Percentiles rank a stretch among this genome's conserved stretches.
Conservation (phyloP, 2,113 vertebrate genomes). For the Dipodomys ordii region DNA sequence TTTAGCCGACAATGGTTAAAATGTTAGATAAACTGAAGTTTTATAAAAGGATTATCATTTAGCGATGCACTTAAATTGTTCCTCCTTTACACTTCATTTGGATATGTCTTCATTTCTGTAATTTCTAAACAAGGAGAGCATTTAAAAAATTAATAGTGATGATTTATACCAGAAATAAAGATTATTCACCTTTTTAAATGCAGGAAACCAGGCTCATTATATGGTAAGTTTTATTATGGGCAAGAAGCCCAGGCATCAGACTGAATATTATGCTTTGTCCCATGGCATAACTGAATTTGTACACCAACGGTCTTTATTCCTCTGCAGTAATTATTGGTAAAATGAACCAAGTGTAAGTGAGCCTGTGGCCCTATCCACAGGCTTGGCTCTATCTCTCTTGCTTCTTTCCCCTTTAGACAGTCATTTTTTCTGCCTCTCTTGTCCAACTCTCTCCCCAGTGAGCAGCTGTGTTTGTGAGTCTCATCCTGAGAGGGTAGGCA, state of each 20-base stretch:
- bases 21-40: constrained; percentile 58
- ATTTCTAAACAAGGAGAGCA: constrained; percentile 57
- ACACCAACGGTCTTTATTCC: constrained; percentile 58
- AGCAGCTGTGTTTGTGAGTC: constrained; percentile 63
- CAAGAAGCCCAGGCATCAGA: constrained; percentile 66
- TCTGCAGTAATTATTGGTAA: constrained; percentile 72
- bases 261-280: constrained; percentile 64
- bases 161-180: constrained; percentile 73
- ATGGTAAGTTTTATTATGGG: constrained; percentile 61
- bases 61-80: constrained; percentile 54
- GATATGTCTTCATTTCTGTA: constrained; percentile 48
- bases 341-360: constrained; percentile 62
- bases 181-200: constrained; percentile 68
- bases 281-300: constrained; percentile 62
- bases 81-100: constrained; percentile 54
- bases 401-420: constrained; percentile 34
- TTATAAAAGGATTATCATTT: constrained; percentile 51
- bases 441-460: constrained; percentile 39
- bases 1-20: constrained; percentile 2
- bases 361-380: neutral
- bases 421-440: constrained; percentile 58
- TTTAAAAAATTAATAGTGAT: constrained; percentile 64
- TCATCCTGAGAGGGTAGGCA: constrained; percentile 69
- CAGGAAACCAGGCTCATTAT: constrained; percentile 71
- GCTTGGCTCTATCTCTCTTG: neutral